Evolutionary conservation across 1,140 invertebrate genomes (phyloP), one percentile per base, ranked within the genome.

Genomic region (Drosophila chauvacae): DNA sequence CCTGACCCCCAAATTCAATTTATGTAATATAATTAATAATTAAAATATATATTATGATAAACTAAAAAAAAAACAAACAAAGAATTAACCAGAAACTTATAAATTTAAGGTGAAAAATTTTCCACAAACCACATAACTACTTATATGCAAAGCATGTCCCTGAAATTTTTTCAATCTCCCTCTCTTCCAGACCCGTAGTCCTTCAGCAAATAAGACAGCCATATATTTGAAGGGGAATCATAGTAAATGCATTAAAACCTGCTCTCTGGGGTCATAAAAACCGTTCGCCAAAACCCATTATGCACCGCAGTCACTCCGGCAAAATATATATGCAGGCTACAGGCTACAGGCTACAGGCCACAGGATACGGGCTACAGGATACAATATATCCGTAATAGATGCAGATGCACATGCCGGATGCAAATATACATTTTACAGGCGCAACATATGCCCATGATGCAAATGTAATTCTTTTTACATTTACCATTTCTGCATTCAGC

Each of bases 381-480:
- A 18, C 53, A 30, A 57, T 63, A 16, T 35, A 56, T 26, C 53
- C 14, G 53, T 56, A 56, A 37, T 53, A 64, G 20, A 18, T 42
- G 33, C 35, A 42, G 20, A 33, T 42, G 26, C 65, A 65, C 35
- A 42, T 37, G n/a, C 30, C 23, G 30, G 20, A 55, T 55, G 18
- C 51, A 55, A 55, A 65, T 35, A 28, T 23, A 23, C 47, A 28
- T 28, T 37, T 39, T 18, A 16, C 35, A 39, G 48, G 2, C 26
- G n/a, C 33, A 20, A 42, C 62, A 64, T 30, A 64, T 53, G 35
- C 33, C 42, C 16, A 71, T 58, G 42, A 71, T 58, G 44, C 51
- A 71, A 48, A 59, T 70, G 66, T 33, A 70, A 37, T 70, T 55
- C 60, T 16, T 7, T 65, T 51, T 68, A 18, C 65, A n/a, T 6